These are phyloP conservation scores for Riptortus pedestris DNA, from an alignment of 1,140 invertebrate species.

Conservation along the genomic window DNA sequence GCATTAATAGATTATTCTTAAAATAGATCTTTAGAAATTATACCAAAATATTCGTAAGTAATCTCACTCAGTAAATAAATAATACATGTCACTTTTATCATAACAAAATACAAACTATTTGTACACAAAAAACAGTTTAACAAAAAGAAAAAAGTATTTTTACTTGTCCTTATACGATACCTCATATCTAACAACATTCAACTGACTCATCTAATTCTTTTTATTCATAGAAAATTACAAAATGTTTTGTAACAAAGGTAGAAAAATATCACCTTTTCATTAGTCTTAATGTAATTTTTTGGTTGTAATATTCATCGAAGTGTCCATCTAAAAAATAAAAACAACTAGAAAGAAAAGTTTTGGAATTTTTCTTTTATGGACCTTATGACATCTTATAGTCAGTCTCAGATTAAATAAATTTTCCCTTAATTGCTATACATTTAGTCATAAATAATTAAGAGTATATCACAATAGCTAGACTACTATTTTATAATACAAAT, in stretches of 20 bases:
- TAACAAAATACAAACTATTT: conserved; percentile 18
- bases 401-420: not conserved
- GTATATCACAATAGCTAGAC: not conserved
- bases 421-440: not conserved
- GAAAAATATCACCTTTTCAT: conserved; percentile 13
- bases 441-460: not conserved
- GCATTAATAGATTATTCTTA: not conserved
- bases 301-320: no score
- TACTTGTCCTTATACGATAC: not conserved
- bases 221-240: conserved; percentile 10
- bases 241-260: conserved; percentile 9
- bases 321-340: no score
- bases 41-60: conserved; percentile 4
- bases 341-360: no score
- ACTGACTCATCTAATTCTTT: conserved; percentile 9
- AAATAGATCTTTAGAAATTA: not conserved
- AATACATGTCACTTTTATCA: not conserved
- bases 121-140: not conserved
- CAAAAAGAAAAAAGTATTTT: not conserved
- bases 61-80: conserved; percentile 10
- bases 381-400: no score
- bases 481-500: not conserved
- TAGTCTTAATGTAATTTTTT: conserved; percentile 7
- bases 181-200: not conserved
- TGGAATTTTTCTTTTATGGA: no score